A percentile compares a stretch with the other conserved stretches of the same genome.
Conservation (phyloP, 2,113 vertebrate species). For the Syngnathus scovelli region DNA sequence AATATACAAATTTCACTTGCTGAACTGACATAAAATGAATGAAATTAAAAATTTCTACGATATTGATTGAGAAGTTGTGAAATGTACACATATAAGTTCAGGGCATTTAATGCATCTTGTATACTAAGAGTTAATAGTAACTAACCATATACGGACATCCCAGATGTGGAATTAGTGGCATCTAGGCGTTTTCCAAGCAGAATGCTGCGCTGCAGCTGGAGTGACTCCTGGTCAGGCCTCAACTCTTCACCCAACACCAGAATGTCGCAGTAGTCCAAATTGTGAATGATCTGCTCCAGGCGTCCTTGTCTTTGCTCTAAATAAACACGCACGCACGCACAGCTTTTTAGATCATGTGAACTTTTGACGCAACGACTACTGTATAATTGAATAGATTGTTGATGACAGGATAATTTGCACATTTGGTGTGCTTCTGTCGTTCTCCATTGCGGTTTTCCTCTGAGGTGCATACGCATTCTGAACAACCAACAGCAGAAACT, state of each 20-base stretch:
- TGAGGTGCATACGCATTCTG: not conserved
- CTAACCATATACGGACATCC: constrained; percentile 93
- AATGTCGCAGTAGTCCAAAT: constrained; percentile 94
- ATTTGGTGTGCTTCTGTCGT: not conserved
- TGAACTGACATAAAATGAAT: not conserved
- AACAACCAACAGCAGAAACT: constrained; percentile 14
- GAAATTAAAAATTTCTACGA: not conserved
- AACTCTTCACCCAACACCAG: constrained; percentile 86
- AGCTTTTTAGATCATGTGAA: not conserved
- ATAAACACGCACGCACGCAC: constrained; percentile 37
- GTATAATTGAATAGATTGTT: not conserved
- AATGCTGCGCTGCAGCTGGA: constrained; percentile 75
- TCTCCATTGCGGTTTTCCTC: not conserved
- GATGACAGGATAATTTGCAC: not conserved
- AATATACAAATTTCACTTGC: not conserved
- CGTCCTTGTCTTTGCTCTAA: constrained; percentile 69
- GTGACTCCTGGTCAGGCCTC: constrained; percentile 77
- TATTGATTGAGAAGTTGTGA: not conserved
- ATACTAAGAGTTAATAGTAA: not conserved
- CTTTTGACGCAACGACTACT: not conserved
- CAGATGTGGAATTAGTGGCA: constrained; percentile 90
- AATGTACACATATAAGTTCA: not conserved
- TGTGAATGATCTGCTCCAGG: constrained; percentile 88
- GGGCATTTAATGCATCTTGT: not conserved
- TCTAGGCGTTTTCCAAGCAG: constrained; percentile 87